Conservation (phyloP, 2,113 vertebrate species). For the Lucifuga dentata region DNA sequence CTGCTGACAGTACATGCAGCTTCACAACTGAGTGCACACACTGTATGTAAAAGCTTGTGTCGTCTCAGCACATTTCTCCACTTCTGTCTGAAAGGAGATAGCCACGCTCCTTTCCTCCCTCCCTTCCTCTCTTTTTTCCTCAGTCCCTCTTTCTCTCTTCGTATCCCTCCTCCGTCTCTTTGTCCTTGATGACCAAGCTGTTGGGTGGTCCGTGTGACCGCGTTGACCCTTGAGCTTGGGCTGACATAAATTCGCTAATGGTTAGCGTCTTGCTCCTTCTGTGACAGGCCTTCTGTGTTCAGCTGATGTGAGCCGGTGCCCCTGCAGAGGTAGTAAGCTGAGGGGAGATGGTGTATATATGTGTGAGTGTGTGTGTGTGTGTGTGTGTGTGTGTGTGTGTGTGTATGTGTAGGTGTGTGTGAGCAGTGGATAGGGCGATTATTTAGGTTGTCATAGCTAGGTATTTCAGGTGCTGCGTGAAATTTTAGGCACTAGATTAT, state of each 20-base stretch:
- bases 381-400: conserved; percentile 7
- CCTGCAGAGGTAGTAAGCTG: conserved; percentile 27
- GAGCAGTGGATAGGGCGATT: too few relatives aligned
- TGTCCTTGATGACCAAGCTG: conserved; percentile 76
- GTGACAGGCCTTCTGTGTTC: conserved; percentile 63
- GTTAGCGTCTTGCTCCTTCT: conserved; percentile 60
- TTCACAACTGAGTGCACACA: conserved; percentile 58
- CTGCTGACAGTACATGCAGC: conserved; percentile 62
- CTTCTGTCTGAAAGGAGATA: conserved; percentile 66
- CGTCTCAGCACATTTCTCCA: conserved; percentile 73
- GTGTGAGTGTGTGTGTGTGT: neutral
- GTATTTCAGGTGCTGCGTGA: too few relatives aligned
- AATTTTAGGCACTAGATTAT: too few relatives aligned
- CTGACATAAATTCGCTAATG: conserved; percentile 79
- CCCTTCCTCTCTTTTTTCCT: conserved; percentile 7
- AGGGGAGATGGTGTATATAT: neutral
- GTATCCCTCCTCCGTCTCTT: conserved; percentile 55
- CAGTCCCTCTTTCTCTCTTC: conserved; percentile 31
- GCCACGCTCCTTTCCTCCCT: conserved; percentile 45
- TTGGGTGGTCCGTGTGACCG: conserved; percentile 80
- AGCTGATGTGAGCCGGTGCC: conserved; percentile 66
- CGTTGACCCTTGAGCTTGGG: conserved; percentile 63
- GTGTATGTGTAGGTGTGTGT: neutral
- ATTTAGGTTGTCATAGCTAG: too few relatives aligned
- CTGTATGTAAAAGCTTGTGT: conserved; percentile 70